These are phyloP conservation scores for Dendrolimus punctatus DNA, from an alignment of 1,140 invertebrate species.

Conservation along the genomic window DNA sequence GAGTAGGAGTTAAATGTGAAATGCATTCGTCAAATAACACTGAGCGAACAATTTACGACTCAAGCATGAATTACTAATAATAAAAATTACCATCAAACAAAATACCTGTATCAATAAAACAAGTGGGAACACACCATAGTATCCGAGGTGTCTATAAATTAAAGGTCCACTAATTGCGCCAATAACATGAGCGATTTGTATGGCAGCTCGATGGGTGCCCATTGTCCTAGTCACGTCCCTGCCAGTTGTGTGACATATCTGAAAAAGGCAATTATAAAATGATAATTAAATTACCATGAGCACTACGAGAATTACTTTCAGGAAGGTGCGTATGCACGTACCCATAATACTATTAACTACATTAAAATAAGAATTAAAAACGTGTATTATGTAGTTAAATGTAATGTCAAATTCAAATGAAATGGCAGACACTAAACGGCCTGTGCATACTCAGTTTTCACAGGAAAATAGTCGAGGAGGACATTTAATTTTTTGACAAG, in stretches of 20 bases:
- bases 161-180: slow-evolving; percentile 54
- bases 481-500: too few relatives aligned
- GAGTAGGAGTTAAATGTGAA: background rate
- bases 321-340: too few relatives aligned
- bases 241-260: slow-evolving; percentile 61
- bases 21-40: too few relatives aligned
- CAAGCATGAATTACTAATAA: background rate
- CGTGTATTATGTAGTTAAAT: too few relatives aligned
- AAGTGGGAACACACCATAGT: slow-evolving; percentile 66
- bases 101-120: slow-evolving; percentile 63
- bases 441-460: too few relatives aligned
- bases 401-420: too few relatives aligned
- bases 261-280: slow-evolving; percentile 15
- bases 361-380: too few relatives aligned
- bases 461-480: too few relatives aligned
- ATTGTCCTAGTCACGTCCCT: slow-evolving; percentile 60
- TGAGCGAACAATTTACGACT: too few relatives aligned
- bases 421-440: too few relatives aligned
- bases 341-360: too few relatives aligned
- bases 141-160: slow-evolving; percentile 54
- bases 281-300: background rate
- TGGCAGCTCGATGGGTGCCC: slow-evolving; percentile 59
- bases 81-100: slow-evolving; percentile 14
- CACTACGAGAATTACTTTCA: background rate
- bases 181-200: slow-evolving; percentile 56